These are phyloP conservation scores for Microcebus jonahi DNA, from an alignment of 2,113 vertebrate genomes.

Conservation along the genomic window DNA sequence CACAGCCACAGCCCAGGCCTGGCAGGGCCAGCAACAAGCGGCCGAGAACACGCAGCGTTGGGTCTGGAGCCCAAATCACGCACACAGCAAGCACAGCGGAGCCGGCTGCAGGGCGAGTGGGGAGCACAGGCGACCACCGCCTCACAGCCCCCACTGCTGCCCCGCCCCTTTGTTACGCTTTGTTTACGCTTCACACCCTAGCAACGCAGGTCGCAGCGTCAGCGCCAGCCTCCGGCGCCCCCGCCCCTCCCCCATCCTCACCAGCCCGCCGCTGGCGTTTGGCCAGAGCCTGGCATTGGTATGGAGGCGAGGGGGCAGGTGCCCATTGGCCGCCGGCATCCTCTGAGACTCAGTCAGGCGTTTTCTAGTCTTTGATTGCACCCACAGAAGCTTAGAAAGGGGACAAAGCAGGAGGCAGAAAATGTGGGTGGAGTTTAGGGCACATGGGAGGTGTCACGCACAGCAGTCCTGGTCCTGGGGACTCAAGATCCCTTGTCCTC, in stretches of 20 bases:
- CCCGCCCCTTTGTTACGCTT: neutral
- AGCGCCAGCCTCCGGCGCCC: neutral
- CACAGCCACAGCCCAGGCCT: neutral
- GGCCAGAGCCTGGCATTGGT: slow-evolving; percentile 39
- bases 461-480: neutral
- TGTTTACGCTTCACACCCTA: no score
- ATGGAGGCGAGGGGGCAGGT: neutral
- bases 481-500: neutral
- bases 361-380: no score
- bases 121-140: neutral
- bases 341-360: no score
- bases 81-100: neutral
- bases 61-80: neutral
- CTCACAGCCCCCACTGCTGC: neutral
- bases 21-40: neutral
- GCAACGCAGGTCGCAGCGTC: no score
- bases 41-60: neutral
- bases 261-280: neutral
- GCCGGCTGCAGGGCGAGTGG: neutral
- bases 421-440: neutral
- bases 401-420: neutral
- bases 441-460: neutral
- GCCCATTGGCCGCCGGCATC: no score
- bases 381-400: neutral
- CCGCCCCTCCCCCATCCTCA: neutral